A percentile compares a stretch with the other conserved stretches of the same genome.
Conservation (phyloP, 1,140 invertebrate genomes). For the Euschistus heros region DNA sequence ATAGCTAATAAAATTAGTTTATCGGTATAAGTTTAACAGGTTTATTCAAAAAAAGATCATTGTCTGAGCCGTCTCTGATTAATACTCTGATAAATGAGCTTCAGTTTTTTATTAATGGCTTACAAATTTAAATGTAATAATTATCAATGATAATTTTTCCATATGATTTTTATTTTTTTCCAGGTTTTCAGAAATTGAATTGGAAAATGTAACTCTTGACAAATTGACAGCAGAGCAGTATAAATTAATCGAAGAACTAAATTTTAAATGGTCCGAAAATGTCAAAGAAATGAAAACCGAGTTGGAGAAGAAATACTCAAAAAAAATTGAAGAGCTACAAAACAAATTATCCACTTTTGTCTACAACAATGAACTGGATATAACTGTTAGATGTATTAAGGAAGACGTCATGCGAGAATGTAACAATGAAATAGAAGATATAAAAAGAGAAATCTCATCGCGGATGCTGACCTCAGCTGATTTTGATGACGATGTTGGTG, state of each 20-base stretch:
- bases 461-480: background rate
- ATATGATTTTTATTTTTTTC: background rate
- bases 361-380: conserved; percentile 13
- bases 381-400: conserved; percentile 15
- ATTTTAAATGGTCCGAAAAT: background rate
- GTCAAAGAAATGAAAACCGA: conserved; percentile 17
- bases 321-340: conserved; percentile 18
- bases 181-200: background rate
- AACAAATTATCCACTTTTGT: conserved; percentile 7
- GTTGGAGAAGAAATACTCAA: conserved; percentile 23
- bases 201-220: background rate
- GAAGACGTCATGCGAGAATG: conserved; percentile 18
- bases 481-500: background rate
- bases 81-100: no score
- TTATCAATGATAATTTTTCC: no score
- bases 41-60: no score
- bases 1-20: no score
- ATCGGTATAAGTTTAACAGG: no score
- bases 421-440: conserved; percentile 20
- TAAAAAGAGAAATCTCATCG: conserved; percentile 17
- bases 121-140: no score
- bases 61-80: no score
- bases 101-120: no score
- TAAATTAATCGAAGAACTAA: conserved; percentile 10
- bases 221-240: background rate